Evolutionary conservation across 53 echinoderm and acorn worm genomes (phyloP).

Genomic region (Zoroaster sp.): DNA sequence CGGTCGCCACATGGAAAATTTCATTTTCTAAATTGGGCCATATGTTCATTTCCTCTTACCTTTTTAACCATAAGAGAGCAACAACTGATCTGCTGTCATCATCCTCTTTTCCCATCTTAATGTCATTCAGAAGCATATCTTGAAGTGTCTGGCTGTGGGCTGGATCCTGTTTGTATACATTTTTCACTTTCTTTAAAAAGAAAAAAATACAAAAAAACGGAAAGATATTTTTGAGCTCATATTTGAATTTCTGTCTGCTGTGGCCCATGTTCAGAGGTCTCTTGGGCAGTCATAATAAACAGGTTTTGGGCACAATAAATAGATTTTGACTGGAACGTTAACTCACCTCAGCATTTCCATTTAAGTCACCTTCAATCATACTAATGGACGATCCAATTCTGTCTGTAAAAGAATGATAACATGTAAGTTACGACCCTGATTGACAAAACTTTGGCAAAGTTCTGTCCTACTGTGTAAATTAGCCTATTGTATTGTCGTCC

Average conservation of each 20-base stretch:
- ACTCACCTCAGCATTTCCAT: conserved; percentile 21
- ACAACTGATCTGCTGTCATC: not conserved
- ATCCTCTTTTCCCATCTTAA: not conserved
- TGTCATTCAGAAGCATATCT: conserved; percentile 23
- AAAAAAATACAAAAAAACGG: not conserved
- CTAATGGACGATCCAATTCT: conserved; percentile 5
- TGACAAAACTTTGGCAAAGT: not conserved
- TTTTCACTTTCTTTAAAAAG: not conserved
- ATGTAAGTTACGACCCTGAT: not conserved
- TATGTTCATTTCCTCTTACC: not conserved
- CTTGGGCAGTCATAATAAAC: not conserved
- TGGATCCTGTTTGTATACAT: not conserved
- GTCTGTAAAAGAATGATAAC: not conserved
- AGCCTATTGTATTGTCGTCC: no score
- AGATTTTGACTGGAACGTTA: not conserved
- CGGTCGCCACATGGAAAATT: no score
- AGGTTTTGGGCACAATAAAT: not conserved
- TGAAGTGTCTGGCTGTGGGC: not conserved
- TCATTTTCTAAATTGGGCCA: not conserved
- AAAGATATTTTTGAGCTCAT: not conserved
- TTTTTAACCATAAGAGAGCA: conserved; percentile 31
- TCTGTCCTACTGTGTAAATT: no score
- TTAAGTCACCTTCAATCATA: conserved; percentile 19
- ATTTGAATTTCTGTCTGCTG: not conserved
- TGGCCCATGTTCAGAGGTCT: not conserved